Conservation (phyloP, 1,140 invertebrate species). For the Sarcophaga bullata region DNA sequence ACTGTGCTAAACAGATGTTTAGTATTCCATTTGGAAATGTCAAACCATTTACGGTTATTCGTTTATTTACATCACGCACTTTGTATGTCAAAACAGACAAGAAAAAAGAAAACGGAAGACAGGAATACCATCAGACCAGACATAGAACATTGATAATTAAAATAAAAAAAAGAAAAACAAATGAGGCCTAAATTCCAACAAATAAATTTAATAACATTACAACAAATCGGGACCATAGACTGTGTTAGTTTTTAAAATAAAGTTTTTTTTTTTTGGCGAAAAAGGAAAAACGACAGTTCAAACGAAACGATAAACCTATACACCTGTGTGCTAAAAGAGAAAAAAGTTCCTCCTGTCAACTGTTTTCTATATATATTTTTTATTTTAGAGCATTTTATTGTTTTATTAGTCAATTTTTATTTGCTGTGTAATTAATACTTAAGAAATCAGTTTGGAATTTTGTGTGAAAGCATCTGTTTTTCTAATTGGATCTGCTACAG, state of each 20-base stretch:
- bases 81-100: too few species aligned
- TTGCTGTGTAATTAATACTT: background rate
- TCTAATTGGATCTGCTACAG: background rate
- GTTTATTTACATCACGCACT: too few species aligned
- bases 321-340: background rate
- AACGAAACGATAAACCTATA: background rate
- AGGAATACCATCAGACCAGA: background rate
- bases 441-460: background rate
- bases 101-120: too few species aligned
- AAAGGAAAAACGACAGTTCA: background rate
- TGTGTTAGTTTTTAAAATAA: background rate
- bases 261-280: background rate
- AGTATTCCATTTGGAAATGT: background rate
- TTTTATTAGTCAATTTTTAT: background rate
- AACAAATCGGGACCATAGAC: background rate
- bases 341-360: conserved; percentile 17
- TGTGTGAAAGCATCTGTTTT: background rate
- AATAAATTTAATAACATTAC: background rate
- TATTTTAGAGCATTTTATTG: background rate
- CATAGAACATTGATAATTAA: background rate
- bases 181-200: background rate
- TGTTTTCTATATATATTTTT: background rate
- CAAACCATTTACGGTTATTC: background rate
- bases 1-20: background rate
- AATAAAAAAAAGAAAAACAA: conserved; percentile 10